Percentiles rank a stretch among this genome's conserved stretches.
Evolutionary conservation across 2,797 vertebrate species (phyloP).

Genomic region (Myotis findleyi): DNA sequence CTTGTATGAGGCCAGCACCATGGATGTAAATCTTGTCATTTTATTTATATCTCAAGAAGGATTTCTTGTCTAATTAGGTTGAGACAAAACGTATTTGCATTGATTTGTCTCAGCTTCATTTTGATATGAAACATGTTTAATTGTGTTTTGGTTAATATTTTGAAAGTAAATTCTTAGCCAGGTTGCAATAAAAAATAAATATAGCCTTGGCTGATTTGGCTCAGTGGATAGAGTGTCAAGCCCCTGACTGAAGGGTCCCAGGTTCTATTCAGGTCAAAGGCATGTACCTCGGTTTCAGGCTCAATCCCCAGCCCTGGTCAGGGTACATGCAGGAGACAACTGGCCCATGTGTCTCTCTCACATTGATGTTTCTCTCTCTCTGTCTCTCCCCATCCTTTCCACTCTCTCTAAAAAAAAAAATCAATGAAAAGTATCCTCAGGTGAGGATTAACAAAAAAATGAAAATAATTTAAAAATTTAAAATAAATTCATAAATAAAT

Average conservation of each 20-base stretch:
- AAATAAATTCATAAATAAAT: neutral
- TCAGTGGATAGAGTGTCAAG: too few relatives aligned
- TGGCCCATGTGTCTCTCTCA: too few relatives aligned
- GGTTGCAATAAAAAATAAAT: conserved; percentile 45
- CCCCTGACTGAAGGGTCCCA: too few relatives aligned
- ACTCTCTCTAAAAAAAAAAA: too few relatives aligned
- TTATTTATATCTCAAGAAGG: neutral
- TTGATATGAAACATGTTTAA: neutral
- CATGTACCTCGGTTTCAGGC: too few relatives aligned
- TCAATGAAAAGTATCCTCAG: neutral
- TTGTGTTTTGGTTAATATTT: conserved; percentile 48
- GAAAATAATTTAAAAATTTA: neutral
- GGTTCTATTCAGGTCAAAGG: neutral
- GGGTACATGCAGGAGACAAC: too few relatives aligned
- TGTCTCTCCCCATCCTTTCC: too few relatives aligned
- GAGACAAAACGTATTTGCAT: conserved; percentile 14
- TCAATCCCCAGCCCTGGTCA: too few relatives aligned
- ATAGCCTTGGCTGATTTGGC: too few relatives aligned
- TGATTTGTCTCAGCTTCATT: conserved; percentile 11
- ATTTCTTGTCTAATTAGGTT: conserved; percentile 39
- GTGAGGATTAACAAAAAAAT: neutral
- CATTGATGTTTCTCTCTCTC: too few relatives aligned
- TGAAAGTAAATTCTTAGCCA: conserved; percentile 55
- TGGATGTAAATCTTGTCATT: neutral
- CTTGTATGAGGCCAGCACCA: neutral